Base-by-base conservation (phyloP, 1,140 invertebrate genomes). In the Cecropterus lyciades region DNA sequence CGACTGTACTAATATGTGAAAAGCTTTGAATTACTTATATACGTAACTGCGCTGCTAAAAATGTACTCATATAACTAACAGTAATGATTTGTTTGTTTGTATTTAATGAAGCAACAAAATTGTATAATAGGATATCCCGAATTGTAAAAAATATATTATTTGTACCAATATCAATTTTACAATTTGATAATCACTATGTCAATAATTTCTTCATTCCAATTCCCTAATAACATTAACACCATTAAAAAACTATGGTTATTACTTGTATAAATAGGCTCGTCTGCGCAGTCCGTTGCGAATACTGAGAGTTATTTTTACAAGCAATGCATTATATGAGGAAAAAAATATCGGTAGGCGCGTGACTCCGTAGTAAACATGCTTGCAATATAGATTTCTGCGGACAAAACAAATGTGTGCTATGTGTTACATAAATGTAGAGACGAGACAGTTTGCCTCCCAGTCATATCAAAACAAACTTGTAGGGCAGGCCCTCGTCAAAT, bases 261-360 rank as follows among this genome's bases (percentile, higher is more conserved):
- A 8, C 10, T 37, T n/a, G 7, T 37, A 37, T 0, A 43, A 43
- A 7, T n/a, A 43, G n/a, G 40, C 40, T 43, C 40, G 40, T 43
- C 13, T 43, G 13, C 5, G 7, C n/a, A 43, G 11, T 14, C 40
- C 13, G n/a, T 43, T 7, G 7, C n/a, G 13, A 13, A 43, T 37
- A 15, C 13, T 10, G 11, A 33, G 24, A 15, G 27, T 40, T 16
- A 53, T 53, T 33, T 37, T 53, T 16, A 40, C 30, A 33, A 37
- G 30, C 51, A 16, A 53, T 53, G 30, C 14, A 37, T 53, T 53
- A 53, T 53, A 17, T 30, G 24, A 9, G 8, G 13, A 8, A 53
- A 33, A 53, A 40, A 53, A 46, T 16, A 46, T 40, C 33, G 15
- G 30, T 14, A 40, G 16, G 51, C 27, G 51, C 51, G 51, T 53